Percentiles rank a stretch among this genome's conserved stretches.
These are phyloP conservation scores for Crioceris asparagi DNA, from an alignment of 2,888 invertebrate species.

Conservation along the genomic window DNA sequence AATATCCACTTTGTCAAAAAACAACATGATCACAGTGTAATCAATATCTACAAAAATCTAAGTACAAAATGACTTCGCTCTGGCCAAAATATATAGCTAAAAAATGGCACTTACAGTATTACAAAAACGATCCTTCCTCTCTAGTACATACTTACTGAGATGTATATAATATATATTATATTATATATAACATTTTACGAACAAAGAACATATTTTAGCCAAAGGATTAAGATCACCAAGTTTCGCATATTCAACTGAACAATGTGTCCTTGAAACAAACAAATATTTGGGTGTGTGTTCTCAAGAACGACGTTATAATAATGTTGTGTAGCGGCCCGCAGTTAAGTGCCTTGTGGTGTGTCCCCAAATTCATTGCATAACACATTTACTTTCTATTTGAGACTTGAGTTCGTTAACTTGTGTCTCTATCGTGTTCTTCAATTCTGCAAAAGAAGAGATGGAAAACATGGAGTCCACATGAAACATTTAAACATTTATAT, in stretches of 20 bases:
- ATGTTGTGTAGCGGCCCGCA: slow-evolving; percentile 36
- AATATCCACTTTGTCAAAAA: slow-evolving; percentile 3
- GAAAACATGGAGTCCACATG: neutral
- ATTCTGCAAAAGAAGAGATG: slow-evolving; percentile 72
- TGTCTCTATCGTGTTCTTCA: slow-evolving; percentile 95
- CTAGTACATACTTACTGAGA: no score
- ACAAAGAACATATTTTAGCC: no score
- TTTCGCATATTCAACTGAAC: no score
- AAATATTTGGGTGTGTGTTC: no score
- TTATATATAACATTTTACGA: no score
- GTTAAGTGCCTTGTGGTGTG: slow-evolving; percentile 36
- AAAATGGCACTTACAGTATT: slow-evolving; percentile 3
- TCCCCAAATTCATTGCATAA: slow-evolving; percentile 72
- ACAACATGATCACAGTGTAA: slow-evolving; percentile 11
- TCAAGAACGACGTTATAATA: slow-evolving; percentile 16
- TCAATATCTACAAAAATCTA: slow-evolving; percentile 13
- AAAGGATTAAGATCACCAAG: no score
- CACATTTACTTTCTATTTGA: slow-evolving; percentile 93
- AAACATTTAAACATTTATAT: neutral
- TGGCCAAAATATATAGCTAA: neutral
- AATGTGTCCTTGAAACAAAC: no score
- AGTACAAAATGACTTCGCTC: neutral
- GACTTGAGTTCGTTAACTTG: slow-evolving; percentile 95
- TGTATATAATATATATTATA: no score
- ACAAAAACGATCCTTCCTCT: no score